Percentiles rank a stretch among this genome's conserved stretches.
Evolutionary conservation across 2,888 invertebrate species (phyloP).

Genomic region (Thymelicus sylvestris): DNA sequence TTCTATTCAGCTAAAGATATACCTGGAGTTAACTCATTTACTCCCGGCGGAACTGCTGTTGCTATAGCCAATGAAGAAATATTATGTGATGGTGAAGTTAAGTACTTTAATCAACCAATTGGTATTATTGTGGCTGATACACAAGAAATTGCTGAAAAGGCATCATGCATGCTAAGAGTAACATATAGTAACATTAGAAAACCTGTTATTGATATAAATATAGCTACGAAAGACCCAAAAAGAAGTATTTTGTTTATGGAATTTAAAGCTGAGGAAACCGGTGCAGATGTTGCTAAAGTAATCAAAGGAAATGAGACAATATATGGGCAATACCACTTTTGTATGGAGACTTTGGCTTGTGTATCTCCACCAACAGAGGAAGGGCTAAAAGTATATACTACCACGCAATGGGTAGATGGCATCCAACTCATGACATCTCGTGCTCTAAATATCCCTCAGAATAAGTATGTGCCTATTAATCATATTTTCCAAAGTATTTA

Average conservation of each 20-base stretch:
- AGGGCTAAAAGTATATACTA: slow-evolving; percentile 87
- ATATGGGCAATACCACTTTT: slow-evolving; percentile 89
- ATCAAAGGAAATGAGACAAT: slow-evolving; percentile 84
- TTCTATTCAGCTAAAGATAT: slow-evolving; percentile 87
- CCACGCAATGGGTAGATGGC: slow-evolving; percentile 87
- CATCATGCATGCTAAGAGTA: slow-evolving; percentile 82
- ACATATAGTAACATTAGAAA: slow-evolving; percentile 63
- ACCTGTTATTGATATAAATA: slow-evolving; percentile 55
- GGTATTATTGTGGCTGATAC: slow-evolving; percentile 87
- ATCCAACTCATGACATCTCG: slow-evolving; percentile 77
- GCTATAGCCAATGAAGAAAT: slow-evolving; percentile 64
- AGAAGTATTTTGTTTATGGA: slow-evolving; percentile 45
- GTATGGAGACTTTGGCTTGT: slow-evolving; percentile 90
- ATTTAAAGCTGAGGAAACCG: slow-evolving; percentile 49
- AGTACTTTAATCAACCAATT: slow-evolving; percentile 86
- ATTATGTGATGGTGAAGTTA: slow-evolving; percentile 68
- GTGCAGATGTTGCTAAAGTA: slow-evolving; percentile 67
- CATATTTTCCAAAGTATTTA: not conserved
- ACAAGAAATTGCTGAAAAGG: slow-evolving; percentile 80
- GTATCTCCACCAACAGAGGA: slow-evolving; percentile 88
- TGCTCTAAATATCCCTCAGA: slow-evolving; percentile 79
- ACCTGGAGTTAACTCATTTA: slow-evolving; percentile 86
- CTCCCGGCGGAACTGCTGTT: slow-evolving; percentile 51
- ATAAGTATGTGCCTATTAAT: slow-evolving; percentile 65
- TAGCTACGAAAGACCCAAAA: slow-evolving; percentile 50